Base-by-base conservation (phyloP, 2,113 vertebrate genomes). In the Connochaetes taurinus region DNA sequence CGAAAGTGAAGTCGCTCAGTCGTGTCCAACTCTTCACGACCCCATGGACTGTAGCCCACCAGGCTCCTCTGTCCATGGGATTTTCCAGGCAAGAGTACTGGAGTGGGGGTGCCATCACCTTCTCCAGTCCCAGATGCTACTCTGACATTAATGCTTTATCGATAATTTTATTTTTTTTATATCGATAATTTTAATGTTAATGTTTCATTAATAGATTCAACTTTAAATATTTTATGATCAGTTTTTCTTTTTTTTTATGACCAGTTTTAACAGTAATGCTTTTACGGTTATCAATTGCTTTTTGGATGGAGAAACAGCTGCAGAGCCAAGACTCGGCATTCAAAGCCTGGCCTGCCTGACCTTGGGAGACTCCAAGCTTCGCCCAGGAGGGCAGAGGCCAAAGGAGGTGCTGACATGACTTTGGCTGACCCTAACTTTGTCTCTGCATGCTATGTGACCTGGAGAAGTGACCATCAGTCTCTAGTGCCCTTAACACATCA, bases 201-300 rank as follows among this genome's bases (percentile, higher is more conserved):
- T 71, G 52, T 50, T 91, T 94, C 50, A 36, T 83, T 90, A 53
- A 55, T 53, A 93, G 55, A 60, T 57, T 89, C 11, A 74, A 90
- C 47, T 81, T n/a, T 67, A 94, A 92, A 52, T 93, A 60, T 86
- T 96, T 95, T 47, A 62, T 74, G 76, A 84, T 76, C 33, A 76
- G 9, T 87, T 33, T 36, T 67, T 55, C 40, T 55, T 21, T 55
- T 50, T 47, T 85, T 96, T 95, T 40, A 62, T 71, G 81, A 84
- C 82, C 33, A 78, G 12, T 87, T 33, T 43, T 78, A n/a, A 71
- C 62, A 40, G 43, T 14, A 17, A 58, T 12, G 23, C 5, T 40
- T 74, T 74, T 74, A 40, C 36, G 23, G 6, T 82, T 89, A 50
- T 29, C 60, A 81, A 9, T 78, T 80, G 25, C 40, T 93, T 80